phyloP scores from a whole-genome alignment of 2,797 vertebrate species.

The Tokudaia tokunoshimensis region DNA sequence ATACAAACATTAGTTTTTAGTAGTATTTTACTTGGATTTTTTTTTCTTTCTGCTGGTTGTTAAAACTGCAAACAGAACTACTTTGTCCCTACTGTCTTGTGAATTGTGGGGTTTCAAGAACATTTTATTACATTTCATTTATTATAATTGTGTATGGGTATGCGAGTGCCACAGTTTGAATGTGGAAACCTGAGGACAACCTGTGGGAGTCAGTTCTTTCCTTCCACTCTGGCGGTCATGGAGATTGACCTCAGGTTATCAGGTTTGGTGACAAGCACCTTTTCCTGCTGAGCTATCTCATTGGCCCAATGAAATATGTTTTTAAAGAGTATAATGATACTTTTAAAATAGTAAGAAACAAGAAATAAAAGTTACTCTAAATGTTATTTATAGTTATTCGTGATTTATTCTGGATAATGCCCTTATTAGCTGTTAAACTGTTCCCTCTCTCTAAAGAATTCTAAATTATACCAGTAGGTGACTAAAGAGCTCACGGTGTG shows the following conservation, averaged over 20 bases:
- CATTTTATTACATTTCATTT: background rate
- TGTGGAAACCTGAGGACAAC: background rate
- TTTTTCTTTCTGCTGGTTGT: slow-evolving; percentile 6
- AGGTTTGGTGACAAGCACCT: background rate
- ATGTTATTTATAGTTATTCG: slow-evolving; percentile 24
- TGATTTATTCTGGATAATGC: slow-evolving; percentile 41
- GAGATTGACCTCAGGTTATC: background rate
- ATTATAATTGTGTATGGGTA: background rate
- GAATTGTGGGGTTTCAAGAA: background rate
- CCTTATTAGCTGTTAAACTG: slow-evolving; percentile 35
- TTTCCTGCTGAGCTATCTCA: background rate
- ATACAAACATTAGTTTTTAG: slow-evolving; percentile 43
- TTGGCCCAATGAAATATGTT: background rate
- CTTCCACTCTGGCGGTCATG: background rate
- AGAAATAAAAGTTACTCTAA: slow-evolving; percentile 50
- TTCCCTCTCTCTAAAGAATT: slow-evolving; percentile 34
- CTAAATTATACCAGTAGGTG: slow-evolving; percentile 29
- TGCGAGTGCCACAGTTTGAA: background rate
- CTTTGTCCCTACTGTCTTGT: slow-evolving; percentile 35
- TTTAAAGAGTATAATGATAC: background rate
- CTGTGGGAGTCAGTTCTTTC: background rate
- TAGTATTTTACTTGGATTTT: background rate
- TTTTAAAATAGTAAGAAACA: background rate
- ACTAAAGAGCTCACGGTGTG: slow-evolving; percentile 30
- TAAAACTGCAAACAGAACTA: slow-evolving; percentile 51